Conservation (phyloP, 2,797 vertebrate genomes). For the Chloroceryle inda region DNA sequence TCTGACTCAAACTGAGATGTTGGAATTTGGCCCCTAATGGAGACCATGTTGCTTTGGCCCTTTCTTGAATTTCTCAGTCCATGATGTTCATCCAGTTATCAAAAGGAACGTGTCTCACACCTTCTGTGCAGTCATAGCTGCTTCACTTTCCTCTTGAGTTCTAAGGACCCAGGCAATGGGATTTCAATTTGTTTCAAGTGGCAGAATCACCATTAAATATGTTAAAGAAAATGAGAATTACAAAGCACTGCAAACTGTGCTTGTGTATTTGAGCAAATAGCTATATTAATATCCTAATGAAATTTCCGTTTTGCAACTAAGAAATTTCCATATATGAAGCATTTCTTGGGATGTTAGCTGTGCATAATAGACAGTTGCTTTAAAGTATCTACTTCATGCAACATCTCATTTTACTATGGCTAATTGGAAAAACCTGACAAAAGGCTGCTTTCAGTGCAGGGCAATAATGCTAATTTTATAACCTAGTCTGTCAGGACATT, state of each 20-base stretch:
- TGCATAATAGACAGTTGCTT: not conserved
- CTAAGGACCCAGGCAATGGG: not conserved
- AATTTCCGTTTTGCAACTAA: not conserved
- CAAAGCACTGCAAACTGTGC: not conserved
- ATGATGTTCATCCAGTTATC: not conserved
- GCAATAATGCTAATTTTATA: conserved; percentile 6
- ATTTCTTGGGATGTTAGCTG: not conserved
- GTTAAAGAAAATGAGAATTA: not conserved
- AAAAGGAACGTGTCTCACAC: not conserved
- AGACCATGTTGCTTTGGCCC: not conserved
- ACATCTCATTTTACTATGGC: not conserved
- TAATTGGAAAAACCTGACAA: not conserved
- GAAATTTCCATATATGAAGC: not conserved
- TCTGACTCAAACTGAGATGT: fast-evolving
- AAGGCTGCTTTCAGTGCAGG: not conserved
- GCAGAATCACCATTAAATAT: not conserved
- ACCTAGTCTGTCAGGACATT: not conserved
- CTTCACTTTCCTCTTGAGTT: not conserved
- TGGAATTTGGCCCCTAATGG: not conserved
- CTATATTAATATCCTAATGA: not conserved
- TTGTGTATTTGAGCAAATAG: not conserved
- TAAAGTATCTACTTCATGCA: not conserved
- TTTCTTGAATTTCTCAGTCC: not conserved
- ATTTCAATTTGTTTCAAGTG: not conserved
- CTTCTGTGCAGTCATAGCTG: fast-evolving